A percentile compares a stretch with the other conserved stretches of the same genome.
phyloP scores from a whole-genome alignment of 2,888 invertebrate genomes.

The Acholoe squamosa region DNA sequence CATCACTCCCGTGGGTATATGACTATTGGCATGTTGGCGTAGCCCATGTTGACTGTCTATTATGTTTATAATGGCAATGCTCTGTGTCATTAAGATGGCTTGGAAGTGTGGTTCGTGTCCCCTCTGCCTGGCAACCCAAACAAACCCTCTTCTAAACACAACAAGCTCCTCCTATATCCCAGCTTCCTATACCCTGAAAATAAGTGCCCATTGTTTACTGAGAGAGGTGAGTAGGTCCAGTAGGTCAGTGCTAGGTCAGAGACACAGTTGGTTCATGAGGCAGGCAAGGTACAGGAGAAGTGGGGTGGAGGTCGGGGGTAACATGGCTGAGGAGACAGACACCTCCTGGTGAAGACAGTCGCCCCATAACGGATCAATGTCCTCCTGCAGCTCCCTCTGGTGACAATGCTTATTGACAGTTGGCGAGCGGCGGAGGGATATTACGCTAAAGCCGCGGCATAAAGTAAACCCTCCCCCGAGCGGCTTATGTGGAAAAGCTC shows the following conservation, averaged over 20 bases:
- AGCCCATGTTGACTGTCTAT: neutral
- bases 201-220: no score
- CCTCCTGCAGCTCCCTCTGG: constrained; percentile 10
- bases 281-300: neutral
- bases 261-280: no score
- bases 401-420: constrained; percentile 58
- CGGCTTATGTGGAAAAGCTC: constrained; percentile 57
- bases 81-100: constrained; percentile 32
- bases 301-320: neutral
- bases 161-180: no score
- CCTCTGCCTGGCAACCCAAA: no score
- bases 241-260: no score
- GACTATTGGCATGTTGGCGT: neutral
- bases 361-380: constrained; percentile 38
- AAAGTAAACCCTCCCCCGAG: constrained; percentile 34
- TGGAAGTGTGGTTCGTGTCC: neutral
- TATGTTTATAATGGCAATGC: constrained; percentile 55
- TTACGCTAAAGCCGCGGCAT: constrained; percentile 42
- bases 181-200: no score
- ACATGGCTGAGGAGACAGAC: neutral
- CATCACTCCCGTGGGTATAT: constrained; percentile 23
- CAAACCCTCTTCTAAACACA: no score
- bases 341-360: neutral
- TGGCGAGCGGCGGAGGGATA: constrained; percentile 8
- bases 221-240: no score